Base-by-base conservation (phyloP, 2,888 invertebrate species). In the Graphium colonna region DNA sequence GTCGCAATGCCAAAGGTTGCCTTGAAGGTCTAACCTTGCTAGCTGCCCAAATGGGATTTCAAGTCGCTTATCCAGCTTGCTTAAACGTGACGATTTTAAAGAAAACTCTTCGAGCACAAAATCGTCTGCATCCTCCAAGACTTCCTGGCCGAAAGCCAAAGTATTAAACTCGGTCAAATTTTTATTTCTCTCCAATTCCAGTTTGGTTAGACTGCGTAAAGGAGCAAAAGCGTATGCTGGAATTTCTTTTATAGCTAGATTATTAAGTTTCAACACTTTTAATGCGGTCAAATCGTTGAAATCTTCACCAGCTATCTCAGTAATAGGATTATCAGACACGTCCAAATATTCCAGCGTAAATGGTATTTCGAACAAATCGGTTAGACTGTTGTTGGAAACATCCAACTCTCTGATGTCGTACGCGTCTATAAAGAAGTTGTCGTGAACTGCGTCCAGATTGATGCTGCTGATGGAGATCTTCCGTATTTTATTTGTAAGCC, bases 1-100 rank as follows among this genome's bases (percentile, higher is more conserved):
- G 63, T 94, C 92, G 61, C 94, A 94, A 8, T 75, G 74, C 93
- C 93, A 93, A 0, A 91, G 91, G 69, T 93, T 93, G 0, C 91
- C 90, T 60, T 92, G 91, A 8, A 93, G 62, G 61, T 92, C 91
- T 42, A 93, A 58, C 38, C 77, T 65, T 0, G 75, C 56, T 1
- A 89, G 68, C 41, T 80, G 83, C 10, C 91, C 87, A 53, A 92
- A 79, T n/a, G 91, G 85, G 40, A 75, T 70, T 36, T 68, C 60
- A 45, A 92, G 65, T 16, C 76, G 78, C 17, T 71, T 61, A 16
- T 82, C 80, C 16, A 92, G 62, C 0, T 71, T 75, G 2, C 74
- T 71, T 13, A 92, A 52, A 26, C 84, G 75, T 0, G 91, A 91
- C 4, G 85, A 82, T 59, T 77, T 80, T 3, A 92, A 56, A 0